These are phyloP conservation scores for Corvus cornix DNA, from an alignment of 2,113 vertebrate species.

Conservation along the genomic window DNA sequence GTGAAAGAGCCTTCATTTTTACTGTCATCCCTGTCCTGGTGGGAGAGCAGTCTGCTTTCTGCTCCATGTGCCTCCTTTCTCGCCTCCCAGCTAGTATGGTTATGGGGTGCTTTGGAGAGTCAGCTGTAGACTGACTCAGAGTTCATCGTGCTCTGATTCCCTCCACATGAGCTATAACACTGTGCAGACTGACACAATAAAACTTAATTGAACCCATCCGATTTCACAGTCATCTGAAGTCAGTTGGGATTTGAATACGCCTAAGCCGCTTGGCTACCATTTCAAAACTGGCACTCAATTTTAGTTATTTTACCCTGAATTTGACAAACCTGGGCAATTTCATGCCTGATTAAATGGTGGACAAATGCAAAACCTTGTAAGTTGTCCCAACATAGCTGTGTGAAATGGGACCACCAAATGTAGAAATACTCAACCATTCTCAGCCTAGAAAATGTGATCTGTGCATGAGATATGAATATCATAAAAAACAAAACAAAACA, in stretches of 20 bases:
- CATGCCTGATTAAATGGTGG: neutral
- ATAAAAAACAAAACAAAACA: neutral
- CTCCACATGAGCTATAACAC: neutral
- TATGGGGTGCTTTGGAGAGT: neutral
- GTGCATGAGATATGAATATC: neutral
- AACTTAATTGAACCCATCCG: neutral
- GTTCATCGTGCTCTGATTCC: slow-evolving; percentile 41
- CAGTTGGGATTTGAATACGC: neutral
- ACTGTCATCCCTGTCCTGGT: neutral
- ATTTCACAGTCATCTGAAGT: neutral
- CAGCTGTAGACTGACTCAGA: slow-evolving; percentile 61
- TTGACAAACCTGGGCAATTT: neutral
- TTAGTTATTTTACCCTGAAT: neutral
- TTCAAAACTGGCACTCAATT: neutral
- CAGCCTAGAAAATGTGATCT: neutral
- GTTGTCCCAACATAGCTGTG: neutral
- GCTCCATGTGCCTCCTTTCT: neutral
- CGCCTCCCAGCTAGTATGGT: accelerated
- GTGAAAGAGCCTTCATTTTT: slow-evolving; percentile 51
- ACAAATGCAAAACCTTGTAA: neutral
- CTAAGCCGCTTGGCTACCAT: neutral
- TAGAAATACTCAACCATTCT: neutral
- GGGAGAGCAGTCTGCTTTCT: neutral
- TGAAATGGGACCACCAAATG: neutral
- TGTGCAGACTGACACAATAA: neutral